phyloP scores from a whole-genome alignment of 2,113 vertebrate species.

The Charadrius vociferus region DNA sequence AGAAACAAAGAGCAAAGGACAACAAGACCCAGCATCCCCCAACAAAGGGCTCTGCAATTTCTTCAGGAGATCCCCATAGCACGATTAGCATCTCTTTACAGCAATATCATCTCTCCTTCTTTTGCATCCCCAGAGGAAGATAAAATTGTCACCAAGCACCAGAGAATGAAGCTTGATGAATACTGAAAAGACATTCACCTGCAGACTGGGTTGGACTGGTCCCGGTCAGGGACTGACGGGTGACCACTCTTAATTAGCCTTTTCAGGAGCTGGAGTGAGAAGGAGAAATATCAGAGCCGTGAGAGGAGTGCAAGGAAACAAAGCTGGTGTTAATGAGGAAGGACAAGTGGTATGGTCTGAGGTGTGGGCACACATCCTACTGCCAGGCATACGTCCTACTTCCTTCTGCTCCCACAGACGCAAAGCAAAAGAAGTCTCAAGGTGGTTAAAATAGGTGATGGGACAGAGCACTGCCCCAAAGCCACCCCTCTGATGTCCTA shows the following conservation, averaged over 20 bases:
- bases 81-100: constrained; percentile 56
- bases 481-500: not conserved
- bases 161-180: constrained; percentile 32
- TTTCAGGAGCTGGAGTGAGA: not conserved
- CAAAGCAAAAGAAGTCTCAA: not conserved
- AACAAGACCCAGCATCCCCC: not conserved
- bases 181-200: constrained; percentile 20
- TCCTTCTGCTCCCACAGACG: not conserved
- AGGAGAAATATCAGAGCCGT: not conserved
- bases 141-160: constrained; percentile 26
- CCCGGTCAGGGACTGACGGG: not conserved
- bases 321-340: not conserved
- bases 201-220: not conserved
- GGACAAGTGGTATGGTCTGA: not conserved
- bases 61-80: constrained; percentile 37
- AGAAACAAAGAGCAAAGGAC: constrained; percentile 18
- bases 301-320: not conserved
- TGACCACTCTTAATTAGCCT: not conserved
- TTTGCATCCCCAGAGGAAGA: constrained; percentile 50
- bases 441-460: not conserved
- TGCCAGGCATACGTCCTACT: fast-evolving
- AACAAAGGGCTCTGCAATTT: constrained; percentile 30
- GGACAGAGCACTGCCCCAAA: not conserved
- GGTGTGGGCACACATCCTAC: fast-evolving
- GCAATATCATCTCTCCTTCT: constrained; percentile 24